These are phyloP conservation scores for Eulemur mongoz DNA, from an alignment of 2,797 vertebrate genomes.

Conservation along the genomic window DNA sequence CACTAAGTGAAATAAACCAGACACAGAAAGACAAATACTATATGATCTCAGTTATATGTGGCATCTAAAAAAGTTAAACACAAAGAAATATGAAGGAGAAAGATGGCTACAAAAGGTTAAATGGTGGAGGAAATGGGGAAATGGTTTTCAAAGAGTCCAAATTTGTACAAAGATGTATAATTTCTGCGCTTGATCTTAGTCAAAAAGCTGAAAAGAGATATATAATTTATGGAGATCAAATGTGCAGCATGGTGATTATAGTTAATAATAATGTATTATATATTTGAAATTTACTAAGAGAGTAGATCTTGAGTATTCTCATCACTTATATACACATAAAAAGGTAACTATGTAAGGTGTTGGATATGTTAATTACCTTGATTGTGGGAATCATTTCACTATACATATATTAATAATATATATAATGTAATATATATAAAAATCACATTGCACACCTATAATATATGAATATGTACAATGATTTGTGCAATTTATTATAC, in stretches of 20 bases:
- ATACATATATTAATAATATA: not conserved
- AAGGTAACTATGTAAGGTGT: not conserved
- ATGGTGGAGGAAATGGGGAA: not conserved
- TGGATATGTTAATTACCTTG: not conserved
- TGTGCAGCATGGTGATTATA: not conserved
- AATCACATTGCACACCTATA: not conserved
- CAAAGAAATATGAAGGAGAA: not conserved
- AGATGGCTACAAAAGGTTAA: rapidly evolving
- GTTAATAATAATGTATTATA: not conserved
- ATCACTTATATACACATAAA: not conserved
- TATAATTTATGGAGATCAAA: not conserved
- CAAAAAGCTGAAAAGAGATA: no score
- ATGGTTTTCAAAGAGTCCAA: not conserved
- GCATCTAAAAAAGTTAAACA: not conserved
- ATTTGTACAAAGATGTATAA: not conserved
- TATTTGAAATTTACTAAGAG: not conserved
- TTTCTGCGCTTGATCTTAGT: not conserved
- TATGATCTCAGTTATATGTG: not conserved
- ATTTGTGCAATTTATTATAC: not conserved
- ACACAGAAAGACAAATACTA: not conserved
- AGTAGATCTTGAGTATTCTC: not conserved
- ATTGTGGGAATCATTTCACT: not conserved
- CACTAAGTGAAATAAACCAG: not conserved
- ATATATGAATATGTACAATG: not conserved
- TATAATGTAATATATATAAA: not conserved